A percentile compares a stretch with the other conserved stretches of the same genome.
Conservation (phyloP, 2,888 invertebrate genomes). For the Morpho deidamia region DNA sequence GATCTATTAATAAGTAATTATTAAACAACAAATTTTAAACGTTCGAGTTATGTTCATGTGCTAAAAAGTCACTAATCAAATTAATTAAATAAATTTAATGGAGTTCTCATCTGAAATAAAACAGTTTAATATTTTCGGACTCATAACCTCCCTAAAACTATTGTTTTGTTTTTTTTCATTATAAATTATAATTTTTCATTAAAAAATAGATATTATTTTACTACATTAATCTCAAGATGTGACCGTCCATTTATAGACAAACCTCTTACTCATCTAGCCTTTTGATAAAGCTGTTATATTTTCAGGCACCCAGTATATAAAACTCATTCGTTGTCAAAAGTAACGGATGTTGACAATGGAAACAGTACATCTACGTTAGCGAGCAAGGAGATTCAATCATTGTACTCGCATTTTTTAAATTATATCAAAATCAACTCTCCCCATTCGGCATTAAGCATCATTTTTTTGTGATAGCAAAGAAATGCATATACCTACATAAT, state of each 20-base stretch:
- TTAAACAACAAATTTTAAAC: too few relatives aligned
- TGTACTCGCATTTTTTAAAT: slow-evolving; percentile 25
- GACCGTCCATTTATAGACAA: neutral
- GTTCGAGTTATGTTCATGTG: too few relatives aligned
- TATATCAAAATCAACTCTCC: slow-evolving; percentile 20
- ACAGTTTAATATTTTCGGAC: too few relatives aligned
- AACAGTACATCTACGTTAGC: slow-evolving; percentile 19
- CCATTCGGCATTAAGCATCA: slow-evolving; percentile 13
- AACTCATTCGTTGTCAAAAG: neutral
- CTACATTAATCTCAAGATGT: neutral
- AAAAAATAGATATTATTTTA: too few relatives aligned
- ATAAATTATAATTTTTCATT: too few relatives aligned
- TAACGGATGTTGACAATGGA: slow-evolving; percentile 9
- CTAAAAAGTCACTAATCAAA: too few relatives aligned
- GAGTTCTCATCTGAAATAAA: too few relatives aligned
- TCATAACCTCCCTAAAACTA: too few relatives aligned
- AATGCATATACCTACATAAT: slow-evolving; percentile 35
- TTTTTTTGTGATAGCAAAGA: slow-evolving; percentile 9
- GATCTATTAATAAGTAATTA: too few relatives aligned
- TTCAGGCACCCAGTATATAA: too few relatives aligned
- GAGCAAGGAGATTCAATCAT: slow-evolving; percentile 38
- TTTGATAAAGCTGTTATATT: neutral
- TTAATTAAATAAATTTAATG: too few relatives aligned
- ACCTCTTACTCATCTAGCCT: neutral
- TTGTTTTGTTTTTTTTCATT: too few relatives aligned